Percentiles rank a stretch among this genome's conserved stretches.
These are phyloP conservation scores for Bilobella aurantiaca DNA, from an alignment of 1,140 invertebrate genomes.

Conservation along the genomic window DNA sequence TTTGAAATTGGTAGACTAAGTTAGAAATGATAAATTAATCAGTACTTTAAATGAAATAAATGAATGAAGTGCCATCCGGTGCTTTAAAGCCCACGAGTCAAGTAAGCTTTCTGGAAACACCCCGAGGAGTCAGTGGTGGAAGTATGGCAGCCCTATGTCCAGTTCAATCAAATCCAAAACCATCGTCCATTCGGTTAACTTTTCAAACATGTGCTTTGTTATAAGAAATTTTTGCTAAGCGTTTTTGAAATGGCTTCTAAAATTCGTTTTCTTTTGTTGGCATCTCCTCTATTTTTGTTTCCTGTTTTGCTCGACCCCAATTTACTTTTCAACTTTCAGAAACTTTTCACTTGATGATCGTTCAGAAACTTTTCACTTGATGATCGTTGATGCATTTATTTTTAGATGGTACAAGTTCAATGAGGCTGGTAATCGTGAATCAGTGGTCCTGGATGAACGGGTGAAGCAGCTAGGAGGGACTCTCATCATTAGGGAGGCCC, in stretches of 20 bases:
- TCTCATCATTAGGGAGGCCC: constrained; percentile 77
- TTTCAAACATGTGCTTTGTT: neutral
- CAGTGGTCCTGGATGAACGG: constrained; percentile 70
- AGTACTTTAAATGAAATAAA: neutral
- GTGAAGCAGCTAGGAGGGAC: constrained; percentile 89
- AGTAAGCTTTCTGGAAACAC: constrained; percentile 41
- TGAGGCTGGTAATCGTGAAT: constrained; percentile 70
- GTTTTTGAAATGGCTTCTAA: neutral
- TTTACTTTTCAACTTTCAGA: no score
- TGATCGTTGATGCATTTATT: constrained; percentile 25
- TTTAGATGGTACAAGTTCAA: constrained; percentile 89
- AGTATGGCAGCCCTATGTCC: constrained; percentile 40
- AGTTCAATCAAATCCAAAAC: constrained; percentile 37
- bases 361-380: no score
- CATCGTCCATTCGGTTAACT: constrained; percentile 32
- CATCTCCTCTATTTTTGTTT: constrained; percentile 39
- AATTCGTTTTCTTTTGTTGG: constrained; percentile 10
- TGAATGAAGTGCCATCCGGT: constrained; percentile 45
- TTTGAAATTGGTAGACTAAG: neutral
- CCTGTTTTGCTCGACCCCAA: neutral
- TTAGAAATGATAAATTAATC: neutral
- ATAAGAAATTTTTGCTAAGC: constrained; percentile 12
- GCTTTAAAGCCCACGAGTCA: constrained; percentile 40
- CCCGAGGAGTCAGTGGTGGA: constrained; percentile 36
- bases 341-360: no score